A percentile compares a stretch with the other conserved stretches of the same genome.
Evolutionary conservation across 2,113 vertebrate species (phyloP).

Genomic region (Haemorhous mexicanus): DNA sequence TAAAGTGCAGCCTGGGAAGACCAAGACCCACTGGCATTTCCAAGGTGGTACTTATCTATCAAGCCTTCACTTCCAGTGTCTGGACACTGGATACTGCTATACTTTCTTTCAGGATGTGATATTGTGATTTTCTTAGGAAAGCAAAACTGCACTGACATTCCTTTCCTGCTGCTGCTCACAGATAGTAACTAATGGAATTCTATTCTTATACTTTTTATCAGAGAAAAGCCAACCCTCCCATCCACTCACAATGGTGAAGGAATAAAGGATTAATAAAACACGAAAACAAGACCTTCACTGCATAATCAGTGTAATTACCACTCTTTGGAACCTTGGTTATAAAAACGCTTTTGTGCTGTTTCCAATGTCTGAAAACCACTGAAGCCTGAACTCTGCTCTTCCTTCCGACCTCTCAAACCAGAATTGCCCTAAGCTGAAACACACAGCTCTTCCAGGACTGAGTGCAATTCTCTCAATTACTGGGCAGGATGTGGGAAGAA

Average conservation of each 20-base stretch:
- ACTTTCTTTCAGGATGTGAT: not conserved
- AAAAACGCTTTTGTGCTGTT: not conserved
- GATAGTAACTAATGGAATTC: not conserved
- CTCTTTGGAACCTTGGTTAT: not conserved
- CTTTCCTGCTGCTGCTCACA: not conserved
- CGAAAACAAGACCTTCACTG: not conserved
- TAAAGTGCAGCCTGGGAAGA: not conserved
- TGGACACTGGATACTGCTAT: not conserved
- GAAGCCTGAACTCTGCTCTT: not conserved
- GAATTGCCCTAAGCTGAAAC: not conserved
- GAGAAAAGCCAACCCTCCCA: not conserved
- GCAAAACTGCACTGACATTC: not conserved
- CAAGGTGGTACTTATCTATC: not conserved
- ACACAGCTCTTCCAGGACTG: not conserved
- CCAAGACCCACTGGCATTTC: not conserved
- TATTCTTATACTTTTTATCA: not conserved
- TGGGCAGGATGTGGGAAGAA: not conserved
- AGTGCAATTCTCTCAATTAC: not conserved
- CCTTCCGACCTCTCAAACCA: not conserved
- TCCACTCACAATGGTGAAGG: not conserved
- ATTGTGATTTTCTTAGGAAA: not conserved
- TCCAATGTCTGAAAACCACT: not conserved
- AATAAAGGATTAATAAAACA: not conserved
- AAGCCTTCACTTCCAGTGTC: not conserved
- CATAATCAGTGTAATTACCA: conserved; percentile 1